Evolutionary conservation across 2,113 vertebrate genomes (phyloP).

Genomic region (Sinocyclocheilus maitianheensis): DNA sequence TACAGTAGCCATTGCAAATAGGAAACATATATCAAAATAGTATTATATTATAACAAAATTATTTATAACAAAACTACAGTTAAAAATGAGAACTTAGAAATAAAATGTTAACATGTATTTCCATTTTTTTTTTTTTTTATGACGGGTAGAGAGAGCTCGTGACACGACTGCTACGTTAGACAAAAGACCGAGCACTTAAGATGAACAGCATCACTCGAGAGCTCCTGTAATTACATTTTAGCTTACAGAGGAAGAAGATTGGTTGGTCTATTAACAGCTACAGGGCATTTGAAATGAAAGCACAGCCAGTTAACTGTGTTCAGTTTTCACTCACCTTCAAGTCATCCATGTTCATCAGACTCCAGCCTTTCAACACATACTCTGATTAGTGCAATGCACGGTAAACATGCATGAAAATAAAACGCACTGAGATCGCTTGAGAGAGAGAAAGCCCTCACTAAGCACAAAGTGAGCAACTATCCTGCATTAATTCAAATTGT

Average conservation of each 20-base stretch:
- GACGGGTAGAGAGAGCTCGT: slow-evolving; percentile 74
- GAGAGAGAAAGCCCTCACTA: not conserved
- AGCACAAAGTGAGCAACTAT: not conserved
- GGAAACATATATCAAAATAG: too few species aligned
- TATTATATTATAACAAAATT: too few species aligned
- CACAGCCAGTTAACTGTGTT: not conserved
- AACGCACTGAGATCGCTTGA: not conserved
- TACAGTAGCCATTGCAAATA: too few species aligned
- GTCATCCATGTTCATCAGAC: slow-evolving; percentile 11
- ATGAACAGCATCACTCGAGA: slow-evolving; percentile 11
- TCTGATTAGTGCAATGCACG: not conserved
- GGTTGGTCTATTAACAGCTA: slow-evolving; percentile 4
- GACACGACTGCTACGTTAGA: slow-evolving; percentile 67
- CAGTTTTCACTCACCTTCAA: slow-evolving; percentile 13
- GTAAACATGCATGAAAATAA: not conserved
- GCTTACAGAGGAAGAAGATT: not conserved
- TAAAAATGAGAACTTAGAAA: too few species aligned
- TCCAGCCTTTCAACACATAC: not conserved
- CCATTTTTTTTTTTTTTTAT: too few species aligned
- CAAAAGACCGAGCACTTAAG: slow-evolving; percentile 16
- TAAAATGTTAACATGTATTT: too few species aligned
- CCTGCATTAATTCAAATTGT: too few species aligned
- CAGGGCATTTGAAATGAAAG: not conserved
- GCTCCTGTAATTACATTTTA: slow-evolving; percentile 13
- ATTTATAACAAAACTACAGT: too few species aligned